phyloP scores from a whole-genome alignment of 2,797 vertebrate genomes.

The Diplodus sargus region DNA sequence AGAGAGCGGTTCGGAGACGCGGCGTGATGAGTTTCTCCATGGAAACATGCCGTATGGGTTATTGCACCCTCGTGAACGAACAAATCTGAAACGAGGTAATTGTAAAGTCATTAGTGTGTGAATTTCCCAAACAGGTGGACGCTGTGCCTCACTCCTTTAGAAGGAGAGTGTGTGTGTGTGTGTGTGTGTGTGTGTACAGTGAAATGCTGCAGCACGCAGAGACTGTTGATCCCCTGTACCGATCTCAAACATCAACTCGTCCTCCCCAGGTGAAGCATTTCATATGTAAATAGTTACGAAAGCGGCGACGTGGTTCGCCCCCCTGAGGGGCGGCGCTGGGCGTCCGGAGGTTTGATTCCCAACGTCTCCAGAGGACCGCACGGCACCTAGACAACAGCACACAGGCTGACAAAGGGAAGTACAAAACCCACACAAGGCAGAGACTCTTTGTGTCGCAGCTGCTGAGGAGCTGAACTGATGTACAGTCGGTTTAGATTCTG shows the following conservation, averaged over 20 bases:
- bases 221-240: conserved; percentile 29
- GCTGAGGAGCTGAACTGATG: conserved; percentile 14
- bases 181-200: conserved; percentile 2
- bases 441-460: conserved; percentile 47
- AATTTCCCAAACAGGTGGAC: conserved; percentile 37
- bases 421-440: conserved; percentile 28
- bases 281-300: conserved; percentile 61
- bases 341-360: conserved; percentile 50
- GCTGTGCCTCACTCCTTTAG: neutral
- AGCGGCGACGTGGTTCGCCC: conserved; percentile 34
- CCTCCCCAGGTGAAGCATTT: conserved; percentile 52
- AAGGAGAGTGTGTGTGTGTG: neutral
- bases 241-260: conserved; percentile 39
- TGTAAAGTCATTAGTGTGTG: conserved; percentile 25
- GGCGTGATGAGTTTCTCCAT: conserved; percentile 18
- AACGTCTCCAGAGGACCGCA: conserved; percentile 24
- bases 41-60: conserved; percentile 7
- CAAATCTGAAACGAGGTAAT: conserved; percentile 31
- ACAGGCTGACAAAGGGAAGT: conserved; percentile 33
- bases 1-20: conserved; percentile 8
- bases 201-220: conserved; percentile 21
- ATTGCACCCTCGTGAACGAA: conserved; percentile 15
- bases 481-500: conserved; percentile 31
- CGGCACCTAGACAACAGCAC: conserved; percentile 64
- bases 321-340: neutral